Percentiles rank a stretch among this genome's conserved stretches.
phyloP scores from a whole-genome alignment of 2,888 invertebrate genomes.

The Monopis laevigella region DNA sequence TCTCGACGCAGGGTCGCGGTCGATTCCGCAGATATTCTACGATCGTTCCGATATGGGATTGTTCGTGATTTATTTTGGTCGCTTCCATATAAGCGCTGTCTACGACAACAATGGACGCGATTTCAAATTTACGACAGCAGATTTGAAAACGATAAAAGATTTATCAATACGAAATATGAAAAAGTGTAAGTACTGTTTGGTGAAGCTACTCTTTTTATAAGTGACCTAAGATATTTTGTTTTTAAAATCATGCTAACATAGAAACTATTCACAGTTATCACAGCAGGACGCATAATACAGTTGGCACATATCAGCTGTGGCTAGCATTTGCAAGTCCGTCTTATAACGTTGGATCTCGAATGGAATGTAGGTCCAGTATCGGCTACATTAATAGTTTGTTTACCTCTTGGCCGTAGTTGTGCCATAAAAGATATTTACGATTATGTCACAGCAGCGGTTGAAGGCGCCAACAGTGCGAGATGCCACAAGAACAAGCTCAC shows the following conservation, averaged over 20 bases:
- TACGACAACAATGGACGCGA: slow-evolving; percentile 54
- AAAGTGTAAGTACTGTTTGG: slow-evolving; percentile 9
- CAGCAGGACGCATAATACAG: no score
- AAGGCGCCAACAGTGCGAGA: neutral
- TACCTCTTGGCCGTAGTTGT: slow-evolving; percentile 3
- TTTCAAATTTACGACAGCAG: slow-evolving; percentile 59
- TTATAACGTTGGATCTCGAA: slow-evolving; percentile 4
- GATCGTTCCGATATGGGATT: slow-evolving; percentile 59
- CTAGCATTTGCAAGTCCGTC: neutral
- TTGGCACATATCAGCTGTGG: neutral
- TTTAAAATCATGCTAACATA: neutral
- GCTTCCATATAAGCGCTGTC: slow-evolving; percentile 58
- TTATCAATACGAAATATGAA: slow-evolving; percentile 9
- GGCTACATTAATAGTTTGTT: slow-evolving; percentile 10
- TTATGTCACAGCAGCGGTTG: neutral
- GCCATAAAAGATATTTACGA: slow-evolving; percentile 1
- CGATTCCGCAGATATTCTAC: slow-evolving; percentile 51
- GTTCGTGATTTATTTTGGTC: slow-evolving; percentile 64
- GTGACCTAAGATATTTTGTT: neutral
- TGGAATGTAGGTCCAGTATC: slow-evolving; percentile 3
- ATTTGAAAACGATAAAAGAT: slow-evolving; percentile 61
- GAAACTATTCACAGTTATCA: no score
- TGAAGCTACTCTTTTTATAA: no score
- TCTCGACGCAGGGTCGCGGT: slow-evolving; percentile 44
- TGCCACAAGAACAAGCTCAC: no score